Evolutionary conservation across 2,113 vertebrate genomes (phyloP).

Genomic region (Peromyscus leucopus): DNA sequence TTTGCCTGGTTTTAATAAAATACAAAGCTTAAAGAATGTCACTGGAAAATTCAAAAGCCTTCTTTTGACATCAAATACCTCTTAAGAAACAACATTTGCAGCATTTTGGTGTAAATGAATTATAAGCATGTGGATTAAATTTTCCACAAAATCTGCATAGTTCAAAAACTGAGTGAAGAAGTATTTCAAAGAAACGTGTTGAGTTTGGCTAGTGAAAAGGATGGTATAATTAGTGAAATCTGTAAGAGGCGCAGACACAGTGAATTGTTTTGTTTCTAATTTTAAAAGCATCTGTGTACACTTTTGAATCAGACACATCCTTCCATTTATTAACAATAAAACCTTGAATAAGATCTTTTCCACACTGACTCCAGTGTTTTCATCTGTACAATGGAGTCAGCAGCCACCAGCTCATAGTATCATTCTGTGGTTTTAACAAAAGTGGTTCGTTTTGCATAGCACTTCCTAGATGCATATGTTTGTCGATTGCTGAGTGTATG

Average conservation of each 20-base stretch:
- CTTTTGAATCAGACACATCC: background rate
- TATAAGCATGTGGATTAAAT: slow-evolving; percentile 67
- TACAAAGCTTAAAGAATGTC: slow-evolving; percentile 65
- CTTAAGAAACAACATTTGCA: slow-evolving; percentile 64
- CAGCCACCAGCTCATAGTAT: background rate
- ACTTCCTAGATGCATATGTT: slow-evolving; percentile 1
- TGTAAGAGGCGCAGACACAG: slow-evolving; percentile 32
- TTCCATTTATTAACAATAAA: slow-evolving; percentile 20
- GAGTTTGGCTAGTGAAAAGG: slow-evolving; percentile 50
- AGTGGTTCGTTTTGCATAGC: background rate
- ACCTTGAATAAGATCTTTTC: slow-evolving; percentile 37
- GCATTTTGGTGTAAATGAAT: slow-evolving; percentile 67
- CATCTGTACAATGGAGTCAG: background rate
- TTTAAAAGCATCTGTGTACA: background rate
- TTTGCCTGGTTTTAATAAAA: slow-evolving; percentile 77
- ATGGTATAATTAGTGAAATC: slow-evolving; percentile 64
- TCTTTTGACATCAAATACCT: slow-evolving; percentile 72
- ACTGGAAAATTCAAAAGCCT: slow-evolving; percentile 74
- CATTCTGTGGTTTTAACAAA: slow-evolving; percentile 4
- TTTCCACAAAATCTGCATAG: slow-evolving; percentile 68
- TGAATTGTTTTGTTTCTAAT: slow-evolving; percentile 39
- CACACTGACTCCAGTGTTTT: background rate
- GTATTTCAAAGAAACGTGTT: slow-evolving; percentile 65
- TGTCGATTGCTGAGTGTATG: background rate
- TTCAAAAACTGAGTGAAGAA: slow-evolving; percentile 73